A percentile compares a stretch with the other conserved stretches of the same genome.
These are phyloP conservation scores for Saturnia pavonia DNA, from an alignment of 2,888 invertebrate genomes.

Conservation along the genomic window DNA sequence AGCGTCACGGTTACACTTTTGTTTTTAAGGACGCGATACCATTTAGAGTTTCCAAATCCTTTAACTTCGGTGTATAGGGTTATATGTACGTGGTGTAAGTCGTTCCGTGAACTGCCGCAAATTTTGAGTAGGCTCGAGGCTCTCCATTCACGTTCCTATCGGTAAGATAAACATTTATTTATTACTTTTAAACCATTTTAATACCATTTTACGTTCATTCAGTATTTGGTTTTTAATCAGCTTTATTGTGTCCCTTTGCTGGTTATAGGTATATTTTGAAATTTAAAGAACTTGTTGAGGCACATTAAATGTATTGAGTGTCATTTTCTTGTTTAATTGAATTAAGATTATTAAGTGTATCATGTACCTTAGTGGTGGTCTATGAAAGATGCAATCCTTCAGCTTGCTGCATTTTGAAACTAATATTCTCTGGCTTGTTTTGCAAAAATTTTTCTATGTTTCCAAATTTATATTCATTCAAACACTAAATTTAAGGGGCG, in stretches of 20 bases:
- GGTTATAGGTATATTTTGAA: background rate
- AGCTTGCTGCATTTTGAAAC: background rate
- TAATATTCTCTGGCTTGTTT: background rate
- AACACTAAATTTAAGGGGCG: background rate
- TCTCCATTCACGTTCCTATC: constrained; percentile 37
- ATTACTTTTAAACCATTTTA: constrained; percentile 36
- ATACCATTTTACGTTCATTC: background rate
- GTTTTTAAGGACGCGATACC: constrained; percentile 23
- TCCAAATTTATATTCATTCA: background rate
- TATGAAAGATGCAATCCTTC: background rate
- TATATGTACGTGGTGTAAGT: constrained; percentile 6
- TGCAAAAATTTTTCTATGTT: background rate
- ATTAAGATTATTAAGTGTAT: background rate
- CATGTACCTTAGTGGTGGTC: background rate
- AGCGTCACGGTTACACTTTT: constrained; percentile 17
- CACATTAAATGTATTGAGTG: background rate
- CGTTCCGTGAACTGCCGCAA: constrained; percentile 5
- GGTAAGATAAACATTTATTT: constrained; percentile 39
- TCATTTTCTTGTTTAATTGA: background rate
- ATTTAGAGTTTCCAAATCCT: constrained; percentile 27
- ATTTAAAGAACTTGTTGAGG: background rate
- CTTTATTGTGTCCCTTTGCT: background rate
- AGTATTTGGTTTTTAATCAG: background rate
- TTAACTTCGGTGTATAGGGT: constrained; percentile 21
- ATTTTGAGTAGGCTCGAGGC: constrained; percentile 28